Evolutionary conservation across 1,140 invertebrate genomes (phyloP), one percentile per base, ranked within the genome.

Genomic region (Neomicropteryx cornuta): DNA sequence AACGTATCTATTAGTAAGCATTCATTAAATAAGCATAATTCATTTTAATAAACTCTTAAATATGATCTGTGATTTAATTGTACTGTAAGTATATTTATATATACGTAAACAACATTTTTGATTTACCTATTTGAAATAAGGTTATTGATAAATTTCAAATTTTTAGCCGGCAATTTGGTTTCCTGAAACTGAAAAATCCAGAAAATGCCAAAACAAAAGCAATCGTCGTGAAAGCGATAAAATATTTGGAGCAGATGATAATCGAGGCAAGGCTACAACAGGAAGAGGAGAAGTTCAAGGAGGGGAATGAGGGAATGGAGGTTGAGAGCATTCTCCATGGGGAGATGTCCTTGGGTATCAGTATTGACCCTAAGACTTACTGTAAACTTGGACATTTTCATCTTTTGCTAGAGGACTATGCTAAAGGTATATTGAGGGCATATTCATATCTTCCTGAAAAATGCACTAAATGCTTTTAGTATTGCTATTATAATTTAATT

Each of bases 351-450:
- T 77, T 79, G 49, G 77, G 77, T 34, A 83, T 84, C 36, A 79
- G 77, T 47, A 84, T 93, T 36, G 86, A 93, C 63, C 80, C 87
- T 1, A 87, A 87, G 58, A 89, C 89, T 8, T 94, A 87, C 56
- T 93, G 89, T 51, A 92, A 92, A 68, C 64, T 97, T 18, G 92
- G 92, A 2, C 91, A 97, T 70, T 88, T 94, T 54, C 87, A 94
- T 67, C 71, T 96, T 4, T 66, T 96, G 1, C 63, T 94, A 3
- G 87, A 90, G 67, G 84, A 95, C 58, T 93, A 87, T 68, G 71
- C 76, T 18, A 93, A 94, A 83, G 87, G 87, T 90, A 70, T 45
- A 39, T 35, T 47, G 33, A 27, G 17, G 33, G 23, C 18, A 40
- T 33, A 31, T 16, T 19, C n/a, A 21, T 31, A 14, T 4, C 5